Conservation (phyloP, 2,797 vertebrate genomes). For the Luscinia luscinia region DNA sequence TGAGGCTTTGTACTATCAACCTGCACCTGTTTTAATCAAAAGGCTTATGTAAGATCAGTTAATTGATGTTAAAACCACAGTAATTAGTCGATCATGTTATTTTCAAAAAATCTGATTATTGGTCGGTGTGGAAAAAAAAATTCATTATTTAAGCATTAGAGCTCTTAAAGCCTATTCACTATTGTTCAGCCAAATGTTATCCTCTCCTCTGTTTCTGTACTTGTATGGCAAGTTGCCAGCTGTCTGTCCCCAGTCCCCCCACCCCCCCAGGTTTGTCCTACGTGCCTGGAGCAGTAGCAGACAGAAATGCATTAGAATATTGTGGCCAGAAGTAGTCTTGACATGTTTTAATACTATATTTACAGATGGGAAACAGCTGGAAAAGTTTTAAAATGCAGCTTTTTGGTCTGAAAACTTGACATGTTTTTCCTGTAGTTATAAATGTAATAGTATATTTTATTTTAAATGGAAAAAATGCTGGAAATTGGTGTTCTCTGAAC, state of each 20-base stretch:
- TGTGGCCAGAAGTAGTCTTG: background rate
- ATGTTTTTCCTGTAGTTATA: background rate
- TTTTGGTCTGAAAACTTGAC: background rate
- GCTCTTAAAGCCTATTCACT: constrained; percentile 70
- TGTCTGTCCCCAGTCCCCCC: background rate
- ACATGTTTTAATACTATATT: background rate
- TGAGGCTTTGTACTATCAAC: background rate
- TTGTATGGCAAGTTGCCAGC: constrained; percentile 57
- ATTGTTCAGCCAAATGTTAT: constrained; percentile 73
- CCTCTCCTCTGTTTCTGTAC: constrained; percentile 61
- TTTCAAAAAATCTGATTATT: background rate
- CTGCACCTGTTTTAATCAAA: background rate
- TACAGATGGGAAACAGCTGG: background rate
- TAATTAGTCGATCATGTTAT: background rate
- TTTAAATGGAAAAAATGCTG: background rate
- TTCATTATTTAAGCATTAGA: constrained; percentile 58
- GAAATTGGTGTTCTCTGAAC: background rate
- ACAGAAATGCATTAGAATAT: background rate
- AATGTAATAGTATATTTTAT: background rate
- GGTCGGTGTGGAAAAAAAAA: background rate
- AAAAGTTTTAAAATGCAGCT: background rate
- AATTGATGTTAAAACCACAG: background rate
- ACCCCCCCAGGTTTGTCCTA: background rate
- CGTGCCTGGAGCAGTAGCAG: background rate
- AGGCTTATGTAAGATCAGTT: background rate